Evolutionary conservation across 2,797 vertebrate species (phyloP).

Genomic region (Lindbergichthys nudifrons): DNA sequence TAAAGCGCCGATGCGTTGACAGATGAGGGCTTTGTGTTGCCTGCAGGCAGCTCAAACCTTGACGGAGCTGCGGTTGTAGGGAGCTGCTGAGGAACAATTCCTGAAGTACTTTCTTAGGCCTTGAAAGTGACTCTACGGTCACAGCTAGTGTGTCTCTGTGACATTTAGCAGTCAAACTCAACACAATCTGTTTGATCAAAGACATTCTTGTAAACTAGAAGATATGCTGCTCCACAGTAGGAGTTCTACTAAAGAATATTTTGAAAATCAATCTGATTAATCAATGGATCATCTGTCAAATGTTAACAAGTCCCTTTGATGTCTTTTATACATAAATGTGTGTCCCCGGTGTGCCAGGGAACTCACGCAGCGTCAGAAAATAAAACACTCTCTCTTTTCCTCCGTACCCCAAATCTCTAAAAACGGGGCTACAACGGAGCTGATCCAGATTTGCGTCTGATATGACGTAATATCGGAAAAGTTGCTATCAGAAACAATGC

Average conservation of each 20-base stretch:
- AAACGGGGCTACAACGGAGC: too few relatives aligned
- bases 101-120: conserved; percentile 52
- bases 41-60: conserved; percentile 51
- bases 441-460: too few relatives aligned
- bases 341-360: too few relatives aligned
- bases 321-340: too few relatives aligned
- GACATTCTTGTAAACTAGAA: neutral
- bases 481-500: too few relatives aligned
- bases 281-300: neutral
- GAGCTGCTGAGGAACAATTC: conserved; percentile 47
- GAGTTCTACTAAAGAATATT: neutral
- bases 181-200: conserved; percentile 36
- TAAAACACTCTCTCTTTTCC: too few relatives aligned
- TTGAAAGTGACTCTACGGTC: conserved; percentile 41
- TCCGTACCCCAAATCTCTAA: too few relatives aligned
- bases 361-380: too few relatives aligned
- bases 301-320: neutral
- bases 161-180: conserved; percentile 46
- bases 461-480: too few relatives aligned
- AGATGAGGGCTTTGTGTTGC: conserved; percentile 55
- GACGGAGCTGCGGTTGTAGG: conserved; percentile 40
- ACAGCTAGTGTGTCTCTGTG: conserved; percentile 42
- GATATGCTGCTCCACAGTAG: conserved; percentile 16
- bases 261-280: conserved; percentile 1
- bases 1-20: conserved; percentile 56